Evolutionary conservation across 1,140 invertebrate genomes (phyloP).

Genomic region (Eumeta japonica): DNA sequence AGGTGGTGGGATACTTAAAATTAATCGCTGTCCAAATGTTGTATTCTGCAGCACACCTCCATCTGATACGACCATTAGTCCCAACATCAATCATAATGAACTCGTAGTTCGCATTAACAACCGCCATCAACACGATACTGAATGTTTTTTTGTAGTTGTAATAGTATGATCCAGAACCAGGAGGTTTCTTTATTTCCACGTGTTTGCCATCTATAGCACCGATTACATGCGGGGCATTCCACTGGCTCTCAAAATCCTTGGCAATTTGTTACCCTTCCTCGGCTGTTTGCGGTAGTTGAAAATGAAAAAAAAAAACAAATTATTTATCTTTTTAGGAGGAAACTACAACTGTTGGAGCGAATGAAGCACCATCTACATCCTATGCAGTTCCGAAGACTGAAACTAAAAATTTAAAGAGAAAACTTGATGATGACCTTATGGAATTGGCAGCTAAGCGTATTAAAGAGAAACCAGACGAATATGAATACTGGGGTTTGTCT

Average conservation of each 20-base stretch:
- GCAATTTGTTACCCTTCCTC: constrained; percentile 19
- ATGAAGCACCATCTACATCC: too few species aligned
- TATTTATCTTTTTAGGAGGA: constrained; percentile 2
- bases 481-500: too few species aligned
- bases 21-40: too few species aligned
- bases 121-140: constrained; percentile 1
- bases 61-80: too few species aligned
- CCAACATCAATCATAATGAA: too few species aligned
- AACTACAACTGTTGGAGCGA: neutral
- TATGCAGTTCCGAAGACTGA: constrained; percentile 3
- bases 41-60: too few species aligned
- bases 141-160: constrained; percentile 1
- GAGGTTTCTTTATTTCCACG: constrained; percentile 19
- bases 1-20: too few species aligned
- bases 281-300: constrained; percentile 8
- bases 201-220: constrained; percentile 40
- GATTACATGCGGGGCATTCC: constrained; percentile 25
- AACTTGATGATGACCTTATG: too few species aligned
- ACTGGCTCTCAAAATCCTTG: constrained; percentile 19
- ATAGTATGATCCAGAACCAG: constrained; percentile 14
- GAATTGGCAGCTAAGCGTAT: too few species aligned
- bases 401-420: too few species aligned
- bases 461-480: too few species aligned
- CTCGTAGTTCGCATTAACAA: too few species aligned
- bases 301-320: constrained; percentile 7